phyloP scores from a whole-genome alignment of 2,797 vertebrate genomes.

The Helostoma temminkii region DNA sequence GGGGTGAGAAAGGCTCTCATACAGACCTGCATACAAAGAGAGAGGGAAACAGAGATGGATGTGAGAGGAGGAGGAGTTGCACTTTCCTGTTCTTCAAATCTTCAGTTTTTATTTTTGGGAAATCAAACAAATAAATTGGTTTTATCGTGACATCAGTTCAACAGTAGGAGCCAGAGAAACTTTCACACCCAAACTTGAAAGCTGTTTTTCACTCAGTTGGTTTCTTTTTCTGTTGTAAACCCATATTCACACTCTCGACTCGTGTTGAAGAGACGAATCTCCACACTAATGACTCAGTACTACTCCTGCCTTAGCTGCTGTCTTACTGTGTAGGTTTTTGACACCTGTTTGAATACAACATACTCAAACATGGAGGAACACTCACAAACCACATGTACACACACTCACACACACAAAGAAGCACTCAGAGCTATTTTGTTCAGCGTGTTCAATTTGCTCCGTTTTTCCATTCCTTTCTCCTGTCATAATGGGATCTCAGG shows the following conservation, averaged over 20 bases:
- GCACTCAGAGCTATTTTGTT: conserved; percentile 43
- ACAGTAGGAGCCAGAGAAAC: background rate
- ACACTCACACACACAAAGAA: background rate
- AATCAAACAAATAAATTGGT: conserved; percentile 31
- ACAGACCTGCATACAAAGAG: conserved; percentile 48
- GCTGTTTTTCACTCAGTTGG: background rate
- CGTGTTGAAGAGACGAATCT: conserved; percentile 5
- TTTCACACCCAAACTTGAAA: background rate
- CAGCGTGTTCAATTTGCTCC: conserved; percentile 60
- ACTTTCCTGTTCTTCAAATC: background rate
- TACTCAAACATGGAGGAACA: conserved; percentile 1
- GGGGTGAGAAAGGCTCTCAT: conserved; percentile 30
- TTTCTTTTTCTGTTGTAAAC: conserved; percentile 7
- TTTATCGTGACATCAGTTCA: conserved; percentile 16
- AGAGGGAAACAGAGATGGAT: conserved; percentile 11
- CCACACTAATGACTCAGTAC: conserved; percentile 48
- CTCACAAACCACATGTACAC: background rate
- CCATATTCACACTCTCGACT: conserved; percentile 6
- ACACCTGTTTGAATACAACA: conserved; percentile 26
- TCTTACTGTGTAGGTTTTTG: conserved; percentile 29
- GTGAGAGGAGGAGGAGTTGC: conserved; percentile 7
- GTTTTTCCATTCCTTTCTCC: conserved; percentile 60
- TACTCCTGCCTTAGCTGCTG: conserved; percentile 28
- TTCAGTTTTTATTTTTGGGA: background rate
- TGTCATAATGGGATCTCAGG: conserved; percentile 75